Base-by-base conservation (phyloP, 2,888 invertebrate genomes). In the Agelastica alni region DNA sequence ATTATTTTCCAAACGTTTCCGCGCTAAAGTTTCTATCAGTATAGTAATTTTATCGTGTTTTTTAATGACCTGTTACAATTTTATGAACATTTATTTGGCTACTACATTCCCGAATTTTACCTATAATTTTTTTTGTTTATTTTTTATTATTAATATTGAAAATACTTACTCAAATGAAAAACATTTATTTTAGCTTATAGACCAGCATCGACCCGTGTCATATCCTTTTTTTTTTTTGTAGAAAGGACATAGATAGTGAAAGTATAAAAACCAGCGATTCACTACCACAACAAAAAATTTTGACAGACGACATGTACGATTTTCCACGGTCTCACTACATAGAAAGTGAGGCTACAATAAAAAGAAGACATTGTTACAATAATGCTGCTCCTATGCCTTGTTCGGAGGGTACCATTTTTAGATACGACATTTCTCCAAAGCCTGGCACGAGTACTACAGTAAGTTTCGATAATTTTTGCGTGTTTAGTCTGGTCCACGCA, bases 271-370 rank as follows among this genome's bases (percentile, higher is more conserved):
- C 7, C 26, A 9, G 9, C 5, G 28, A 10, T 7, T 28, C 9
- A 6, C 48, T 49, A 34, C 30, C 17, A 12, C 46, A 56, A 31
- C 56, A 64, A 55, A 64, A 66, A 55, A 32, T 68, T 5, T 54
- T 70, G n/a, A 69, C 67, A 3, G 85, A 86, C 68, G 85, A 83
- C 54, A 80, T 83, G 68, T 87, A 88, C 65, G 88, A 89, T 71
- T 85, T 88, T 75, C 87, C 88, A 12, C 80, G 87, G 59, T 85
- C 86, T 18, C 86, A 86, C 72, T 81, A 84, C 68, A 68, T 74
- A 41, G 77, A 76, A 51, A 69, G 55, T 22, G 74, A 74, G 16
- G 65, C 67, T 36, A 70, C 71, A 1, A 61, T 72, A 28, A 68
- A 69, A 7, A 68, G 74, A 18, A 75, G 80, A 48, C 84, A 85